These are phyloP conservation scores for Diadema setosum DNA, from an alignment of 35 echinoderm and acorn worm species.

Conservation along the genomic window DNA sequence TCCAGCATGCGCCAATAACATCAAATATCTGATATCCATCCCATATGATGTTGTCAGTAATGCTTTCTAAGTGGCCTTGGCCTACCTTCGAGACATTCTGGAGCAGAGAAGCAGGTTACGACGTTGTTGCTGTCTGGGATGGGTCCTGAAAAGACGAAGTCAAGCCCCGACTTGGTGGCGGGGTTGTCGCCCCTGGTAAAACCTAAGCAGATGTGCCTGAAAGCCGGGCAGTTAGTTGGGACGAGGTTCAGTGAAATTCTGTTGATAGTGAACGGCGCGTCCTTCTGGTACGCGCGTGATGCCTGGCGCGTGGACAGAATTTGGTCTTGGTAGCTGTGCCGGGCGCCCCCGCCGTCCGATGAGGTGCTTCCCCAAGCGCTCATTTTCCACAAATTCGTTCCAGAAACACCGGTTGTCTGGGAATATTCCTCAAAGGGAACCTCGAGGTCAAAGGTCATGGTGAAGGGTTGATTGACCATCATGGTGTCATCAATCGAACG, in stretches of 20 bases:
- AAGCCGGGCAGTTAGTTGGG: not conserved
- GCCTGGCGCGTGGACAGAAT: not conserved
- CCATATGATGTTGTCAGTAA: no score
- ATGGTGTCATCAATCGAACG: not conserved
- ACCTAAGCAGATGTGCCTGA: not conserved
- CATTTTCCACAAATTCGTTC: not conserved
- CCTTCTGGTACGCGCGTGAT: not conserved
- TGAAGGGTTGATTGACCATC: not conserved
- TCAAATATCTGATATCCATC: no score
- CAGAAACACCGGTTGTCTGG: not conserved
- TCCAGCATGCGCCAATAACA: no score
- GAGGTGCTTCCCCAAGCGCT: not conserved
- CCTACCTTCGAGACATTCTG: not conserved
- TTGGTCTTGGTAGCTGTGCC: not conserved
- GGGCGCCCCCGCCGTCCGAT: not conserved
- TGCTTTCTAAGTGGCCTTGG: no score
- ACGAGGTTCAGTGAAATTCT: not conserved
- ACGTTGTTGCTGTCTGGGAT: not conserved
- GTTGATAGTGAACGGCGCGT: not conserved
- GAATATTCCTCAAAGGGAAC: not conserved
- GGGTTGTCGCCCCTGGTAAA: not conserved
- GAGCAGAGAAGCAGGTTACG: not conserved
- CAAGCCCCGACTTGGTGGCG: not conserved
- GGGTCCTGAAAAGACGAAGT: not conserved
- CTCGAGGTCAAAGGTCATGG: not conserved